Percentiles rank a stretch among this genome's conserved stretches.
Conservation (phyloP, 53 echinoderm and acorn worm genomes). For the Holothuria scabra region DNA sequence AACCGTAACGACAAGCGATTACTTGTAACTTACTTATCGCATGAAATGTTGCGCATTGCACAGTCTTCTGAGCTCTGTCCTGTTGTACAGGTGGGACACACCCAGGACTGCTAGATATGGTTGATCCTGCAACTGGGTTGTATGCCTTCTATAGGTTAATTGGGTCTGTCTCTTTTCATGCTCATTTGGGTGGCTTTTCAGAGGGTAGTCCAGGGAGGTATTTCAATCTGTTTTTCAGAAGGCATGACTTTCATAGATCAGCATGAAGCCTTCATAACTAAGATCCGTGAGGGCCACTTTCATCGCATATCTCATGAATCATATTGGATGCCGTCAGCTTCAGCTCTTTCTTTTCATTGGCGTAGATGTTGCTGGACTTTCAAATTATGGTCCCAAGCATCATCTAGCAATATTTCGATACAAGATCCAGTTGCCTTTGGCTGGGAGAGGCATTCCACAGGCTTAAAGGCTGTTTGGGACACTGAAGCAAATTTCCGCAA, state of each 20-base stretch:
- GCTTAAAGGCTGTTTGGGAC: slow-evolving; percentile 42
- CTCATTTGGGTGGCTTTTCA: slow-evolving; percentile 44
- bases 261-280: slow-evolving; percentile 37
- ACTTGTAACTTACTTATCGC: slow-evolving; percentile 12
- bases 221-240: slow-evolving; percentile 13
- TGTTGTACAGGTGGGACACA: slow-evolving; percentile 22
- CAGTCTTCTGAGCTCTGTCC: background rate
- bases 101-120: slow-evolving; percentile 6
- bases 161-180: slow-evolving; percentile 52
- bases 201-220: slow-evolving; percentile 13
- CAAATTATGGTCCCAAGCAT: slow-evolving; percentile 54
- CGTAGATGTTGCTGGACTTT: slow-evolving; percentile 57
- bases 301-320: slow-evolving; percentile 53
- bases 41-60: background rate
- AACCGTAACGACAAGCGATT: slow-evolving; percentile 30
- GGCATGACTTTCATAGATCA: slow-evolving; percentile 20
- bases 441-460: slow-evolving; percentile 2
- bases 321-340: slow-evolving; percentile 59
- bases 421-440: slow-evolving; percentile 47
- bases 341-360: slow-evolving; percentile 45
- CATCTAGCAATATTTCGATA: background rate
- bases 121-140: slow-evolving; percentile 20
- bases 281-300: slow-evolving; percentile 48
- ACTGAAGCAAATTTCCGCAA: slow-evolving; percentile 1
- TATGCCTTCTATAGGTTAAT: slow-evolving; percentile 58